These are phyloP conservation scores for Diplogasteroides magnus DNA, from an alignment of 1,140 invertebrate species.

Conservation along the genomic window DNA sequence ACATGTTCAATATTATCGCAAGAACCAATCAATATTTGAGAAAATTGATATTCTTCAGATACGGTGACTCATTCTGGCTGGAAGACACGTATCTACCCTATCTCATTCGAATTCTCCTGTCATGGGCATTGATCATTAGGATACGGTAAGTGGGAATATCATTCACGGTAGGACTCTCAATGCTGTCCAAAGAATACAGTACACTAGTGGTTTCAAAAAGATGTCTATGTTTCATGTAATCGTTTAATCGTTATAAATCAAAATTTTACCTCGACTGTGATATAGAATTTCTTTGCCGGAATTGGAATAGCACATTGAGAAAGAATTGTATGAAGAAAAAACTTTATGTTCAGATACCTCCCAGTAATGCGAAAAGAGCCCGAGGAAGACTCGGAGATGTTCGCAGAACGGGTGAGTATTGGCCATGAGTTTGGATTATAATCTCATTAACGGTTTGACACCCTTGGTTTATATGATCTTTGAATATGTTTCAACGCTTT, in stretches of 20 bases:
- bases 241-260: not conserved
- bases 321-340: too few species aligned
- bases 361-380: not conserved
- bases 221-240: not conserved
- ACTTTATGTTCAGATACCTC: not conserved
- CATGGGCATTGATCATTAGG: slow-evolving; percentile 10
- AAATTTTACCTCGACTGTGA: too few species aligned
- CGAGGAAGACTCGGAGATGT: not conserved
- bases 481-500: too few species aligned
- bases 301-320: too few species aligned
- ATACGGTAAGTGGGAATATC: not conserved
- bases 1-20: not conserved
- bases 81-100: slow-evolving; percentile 27
- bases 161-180: too few species aligned
- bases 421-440: too few species aligned
- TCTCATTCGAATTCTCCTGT: slow-evolving; percentile 20
- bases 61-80: slow-evolving; percentile 28
- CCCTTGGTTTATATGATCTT: too few species aligned
- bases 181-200: too few species aligned
- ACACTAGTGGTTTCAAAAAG: too few species aligned
- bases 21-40: slow-evolving; percentile 1
- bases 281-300: too few species aligned
- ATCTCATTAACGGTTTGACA: too few species aligned
- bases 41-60: slow-evolving; percentile 19
- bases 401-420: not conserved